Evolutionary conservation across 2,888 invertebrate species (phyloP), one percentile per base, ranked within the genome.

Genomic region (Acronicta leporina): DNA sequence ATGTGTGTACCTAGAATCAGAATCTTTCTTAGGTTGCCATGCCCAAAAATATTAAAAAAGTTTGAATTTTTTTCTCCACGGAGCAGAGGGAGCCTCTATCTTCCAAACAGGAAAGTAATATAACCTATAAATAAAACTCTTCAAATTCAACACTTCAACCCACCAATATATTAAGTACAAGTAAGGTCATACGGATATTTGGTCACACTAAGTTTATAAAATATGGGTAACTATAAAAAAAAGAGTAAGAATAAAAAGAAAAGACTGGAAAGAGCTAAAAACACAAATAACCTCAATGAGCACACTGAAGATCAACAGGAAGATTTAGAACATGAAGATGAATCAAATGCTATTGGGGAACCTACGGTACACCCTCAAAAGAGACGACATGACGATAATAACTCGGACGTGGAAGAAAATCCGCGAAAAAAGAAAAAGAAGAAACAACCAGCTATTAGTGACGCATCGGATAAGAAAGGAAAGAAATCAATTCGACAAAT

Each of bases 401-500:
- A 87, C 53, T 86, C 86, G 6, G 90, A 91, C 40, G 61, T 66
- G 38, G 88, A 89, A 68, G 82, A 87, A 33, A 84, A 84, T 62
- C 87, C 88, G 15, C 88, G 81, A 66, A 88, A 75, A 70, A 89
- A 82, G 79, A 92, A 88, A 81, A 93, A 86, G 81, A 93, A 87
- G 80, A 89, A 84, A 75, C 87, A 65, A 72, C 77, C 57, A 38
- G 78, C 76, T 43, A 66, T 75, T 52, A 82, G 81, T 75, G 94
- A 82, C 68, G 81, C 79, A 14, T 64, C 86, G 43, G 88, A 88
- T 4, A 91, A 91, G 71, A 92, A 92, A 69, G 90, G 88, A 44
- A 90, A 95, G 71, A 93, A 95, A 73, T 97, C 97, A 0, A 96
- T 95, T 55, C 93, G 97, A 1, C 95, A 96, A 80, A 90, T 95